Evolutionary conservation across 2,113 vertebrate species (phyloP).

Genomic region (Eurystomus gularis): DNA sequence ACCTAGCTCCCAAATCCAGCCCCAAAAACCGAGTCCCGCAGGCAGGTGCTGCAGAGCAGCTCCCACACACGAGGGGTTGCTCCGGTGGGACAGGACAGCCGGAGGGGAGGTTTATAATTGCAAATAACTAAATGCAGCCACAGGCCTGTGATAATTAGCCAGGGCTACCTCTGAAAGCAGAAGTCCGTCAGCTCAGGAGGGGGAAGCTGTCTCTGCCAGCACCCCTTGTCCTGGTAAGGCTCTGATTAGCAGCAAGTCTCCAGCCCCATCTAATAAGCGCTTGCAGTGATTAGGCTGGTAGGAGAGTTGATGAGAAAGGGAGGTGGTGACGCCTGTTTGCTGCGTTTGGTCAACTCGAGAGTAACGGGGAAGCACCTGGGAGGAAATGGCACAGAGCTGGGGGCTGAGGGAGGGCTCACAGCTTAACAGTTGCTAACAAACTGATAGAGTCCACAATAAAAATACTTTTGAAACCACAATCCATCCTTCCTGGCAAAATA

Average conservation of each 20-base stretch:
- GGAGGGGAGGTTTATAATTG: neutral
- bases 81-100: neutral
- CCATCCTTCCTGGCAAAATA: neutral
- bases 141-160: neutral
- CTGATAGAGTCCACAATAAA: neutral
- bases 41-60: neutral
- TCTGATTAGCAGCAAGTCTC: neutral
- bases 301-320: neutral
- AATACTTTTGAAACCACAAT: neutral
- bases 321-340: neutral
- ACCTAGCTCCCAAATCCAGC: neutral
- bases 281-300: neutral
- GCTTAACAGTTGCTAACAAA: neutral
- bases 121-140: neutral
- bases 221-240: neutral
- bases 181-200: neutral
- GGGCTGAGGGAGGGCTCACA: neutral
- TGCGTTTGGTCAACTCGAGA: neutral
- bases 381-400: neutral
- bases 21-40: accelerated
- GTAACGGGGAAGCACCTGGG: neutral
- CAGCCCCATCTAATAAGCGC: neutral
- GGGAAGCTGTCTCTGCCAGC: neutral
- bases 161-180: neutral
- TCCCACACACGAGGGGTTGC: neutral